Base-by-base conservation (phyloP, 2,888 invertebrate genomes). In the Tupiocoris notatus region DNA sequence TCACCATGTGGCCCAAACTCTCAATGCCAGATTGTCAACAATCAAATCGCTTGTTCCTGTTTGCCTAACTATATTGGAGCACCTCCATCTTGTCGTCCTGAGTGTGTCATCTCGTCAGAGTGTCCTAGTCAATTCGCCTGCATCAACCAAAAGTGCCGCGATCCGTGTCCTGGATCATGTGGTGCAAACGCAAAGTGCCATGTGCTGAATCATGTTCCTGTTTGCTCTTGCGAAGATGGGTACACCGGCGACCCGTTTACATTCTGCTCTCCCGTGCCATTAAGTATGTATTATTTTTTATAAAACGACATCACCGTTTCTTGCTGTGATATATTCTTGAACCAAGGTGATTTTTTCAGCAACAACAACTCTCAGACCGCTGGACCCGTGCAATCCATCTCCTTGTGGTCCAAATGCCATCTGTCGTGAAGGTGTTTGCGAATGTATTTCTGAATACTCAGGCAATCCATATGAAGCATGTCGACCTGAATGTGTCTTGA, bases 1-100 rank as follows among this genome's bases (percentile, higher is more conserved):
- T 90, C 92, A 21, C 94, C 95, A 0, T 95, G 95, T 83, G 95
- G 95, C 68, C 92, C 93, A 0, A 93, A 94, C 83, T 93, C 93
- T 82, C 91, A 93, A 82, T 95, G 95, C 79, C 88, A 93, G 81
- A 89, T 90, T 81, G 89, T 91, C 7, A 93, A 93, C 0, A 89
- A 81, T n/a, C 77, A 87, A 81, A 89, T 93, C 61, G 93, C 93
- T 0, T 95, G 95, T 83, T 92, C 93, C 0, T 95, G 94, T 81
- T 86, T 91, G 79, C 90, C 91, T 0, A 91, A 90, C 81, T 93
- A 91, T 81, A 87, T 91, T 66, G 93, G 93, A 75, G 89, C 89
- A 78, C 94, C 94, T 68, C 93, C 93, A 0, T 88, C 88, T 70
- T 95, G 95, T 82, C 86, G 93, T 78, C 94, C 94, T 3, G 93